phyloP scores from a whole-genome alignment of 2,888 invertebrate species.

The Onthophagus sagittarius region DNA sequence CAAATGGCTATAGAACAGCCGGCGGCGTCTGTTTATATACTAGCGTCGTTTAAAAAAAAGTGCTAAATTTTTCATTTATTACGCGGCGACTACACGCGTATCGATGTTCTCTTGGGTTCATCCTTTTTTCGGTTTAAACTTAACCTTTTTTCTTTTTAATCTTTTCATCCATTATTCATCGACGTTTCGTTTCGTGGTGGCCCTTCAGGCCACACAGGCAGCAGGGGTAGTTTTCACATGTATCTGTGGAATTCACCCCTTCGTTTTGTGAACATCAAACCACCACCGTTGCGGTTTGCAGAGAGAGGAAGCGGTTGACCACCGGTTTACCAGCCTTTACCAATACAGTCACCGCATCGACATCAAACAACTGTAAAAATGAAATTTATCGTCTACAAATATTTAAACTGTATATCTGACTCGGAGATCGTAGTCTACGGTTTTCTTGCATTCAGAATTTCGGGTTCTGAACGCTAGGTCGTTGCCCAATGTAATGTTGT shows the following conservation, averaged over 20 bases:
- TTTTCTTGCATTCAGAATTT: background rate
- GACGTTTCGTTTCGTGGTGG: background rate
- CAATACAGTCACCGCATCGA: background rate
- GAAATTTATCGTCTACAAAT: conserved; percentile 12
- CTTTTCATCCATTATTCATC: conserved; percentile 13
- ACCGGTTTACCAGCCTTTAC: background rate
- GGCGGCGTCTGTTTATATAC: background rate
- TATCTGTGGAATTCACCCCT: conserved; percentile 36
- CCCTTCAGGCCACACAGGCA: conserved; percentile 6
- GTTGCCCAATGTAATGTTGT: background rate
- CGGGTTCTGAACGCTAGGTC: background rate
- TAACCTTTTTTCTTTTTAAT: conserved; percentile 1
- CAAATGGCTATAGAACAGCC: background rate
- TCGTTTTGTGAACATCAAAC: conserved; percentile 2
- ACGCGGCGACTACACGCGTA: background rate
- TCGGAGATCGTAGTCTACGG: background rate
- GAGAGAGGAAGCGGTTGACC: background rate
- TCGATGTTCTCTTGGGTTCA: background rate
- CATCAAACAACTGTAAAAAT: conserved; percentile 6
- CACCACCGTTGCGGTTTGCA: background rate
- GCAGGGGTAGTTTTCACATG: conserved; percentile 37
- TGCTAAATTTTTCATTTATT: conserved; percentile 22
- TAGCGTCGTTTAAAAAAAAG: conserved; percentile 14
- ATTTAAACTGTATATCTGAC: conserved; percentile 1
- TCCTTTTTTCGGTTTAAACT: no score